These are phyloP conservation scores for Scrobipalpa atriplicella DNA, from an alignment of 2,888 invertebrate genomes.

Conservation along the genomic window DNA sequence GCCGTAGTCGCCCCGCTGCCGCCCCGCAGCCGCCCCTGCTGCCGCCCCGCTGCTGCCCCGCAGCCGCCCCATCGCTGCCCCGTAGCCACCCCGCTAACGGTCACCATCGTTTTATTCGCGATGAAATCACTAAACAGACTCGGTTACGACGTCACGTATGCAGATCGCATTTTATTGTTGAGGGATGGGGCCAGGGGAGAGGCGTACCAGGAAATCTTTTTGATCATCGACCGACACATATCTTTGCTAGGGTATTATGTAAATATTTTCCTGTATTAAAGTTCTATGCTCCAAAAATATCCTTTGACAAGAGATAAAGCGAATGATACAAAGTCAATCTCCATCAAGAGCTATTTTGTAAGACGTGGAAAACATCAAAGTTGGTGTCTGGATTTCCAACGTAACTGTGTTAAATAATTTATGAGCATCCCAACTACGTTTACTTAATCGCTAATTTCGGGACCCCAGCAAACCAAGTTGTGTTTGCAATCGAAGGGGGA, in stretches of 20 bases:
- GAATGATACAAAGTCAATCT: conserved; percentile 25
- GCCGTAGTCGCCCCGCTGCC: neutral
- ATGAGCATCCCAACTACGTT: conserved; percentile 5
- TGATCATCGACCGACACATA: neutral
- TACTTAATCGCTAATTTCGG: conserved; percentile 14
- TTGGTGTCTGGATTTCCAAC: neutral
- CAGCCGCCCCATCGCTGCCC: neutral
- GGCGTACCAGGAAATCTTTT: conserved; percentile 31
- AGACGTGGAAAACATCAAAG: conserved; percentile 5
- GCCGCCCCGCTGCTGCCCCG: neutral
- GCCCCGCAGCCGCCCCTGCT: neutral
- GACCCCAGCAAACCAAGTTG: conserved; percentile 33
- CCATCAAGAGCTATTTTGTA: conserved; percentile 2
- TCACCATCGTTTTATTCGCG: conserved; percentile 48
- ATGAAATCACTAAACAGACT: conserved; percentile 55
- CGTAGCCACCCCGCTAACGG: neutral
- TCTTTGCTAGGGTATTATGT: neutral
- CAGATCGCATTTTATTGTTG: conserved; percentile 44
- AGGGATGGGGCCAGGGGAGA: conserved; percentile 28
- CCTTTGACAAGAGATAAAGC: neutral
- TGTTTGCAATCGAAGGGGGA: conserved; percentile 44
- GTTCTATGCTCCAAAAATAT: neutral
- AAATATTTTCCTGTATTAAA: neutral
- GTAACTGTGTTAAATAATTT: conserved; percentile 7
- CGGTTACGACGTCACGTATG: conserved; percentile 51